A percentile compares a stretch with the other conserved stretches of the same genome.
These are phyloP conservation scores for Danio albolineatus DNA, from an alignment of 2,797 vertebrate genomes.

Conservation along the genomic window DNA sequence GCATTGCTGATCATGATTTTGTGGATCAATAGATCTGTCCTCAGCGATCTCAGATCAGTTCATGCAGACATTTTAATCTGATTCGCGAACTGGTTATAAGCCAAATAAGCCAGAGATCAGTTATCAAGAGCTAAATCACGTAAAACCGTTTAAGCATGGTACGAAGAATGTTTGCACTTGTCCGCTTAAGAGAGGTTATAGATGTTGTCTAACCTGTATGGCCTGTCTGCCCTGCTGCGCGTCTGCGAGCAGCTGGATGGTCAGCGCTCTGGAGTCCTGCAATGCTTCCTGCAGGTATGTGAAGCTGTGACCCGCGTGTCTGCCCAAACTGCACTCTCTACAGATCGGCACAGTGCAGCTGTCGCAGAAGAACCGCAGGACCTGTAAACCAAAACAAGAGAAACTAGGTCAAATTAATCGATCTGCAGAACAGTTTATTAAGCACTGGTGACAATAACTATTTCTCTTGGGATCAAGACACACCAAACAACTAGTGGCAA, in stretches of 20 bases:
- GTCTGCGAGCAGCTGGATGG: conserved; percentile 95
- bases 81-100: no score
- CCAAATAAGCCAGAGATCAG: no score
- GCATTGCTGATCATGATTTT: no score
- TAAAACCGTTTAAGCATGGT: no score
- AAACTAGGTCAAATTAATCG: conserved; percentile 17
- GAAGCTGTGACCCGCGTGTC: conserved; percentile 87
- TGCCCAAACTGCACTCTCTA: conserved; percentile 92
- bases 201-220: conserved; percentile 85
- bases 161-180: background rate
- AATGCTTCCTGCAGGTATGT: conserved; percentile 94
- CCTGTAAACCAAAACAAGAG: conserved; percentile 71
- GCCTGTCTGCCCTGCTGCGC: conserved; percentile 97
- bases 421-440: no score
- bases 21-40: no score
- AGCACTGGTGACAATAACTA: background rate
- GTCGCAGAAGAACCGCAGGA: conserved; percentile 97
- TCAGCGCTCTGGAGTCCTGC: conserved; percentile 93
- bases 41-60: no score
- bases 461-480: no score
- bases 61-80: no score
- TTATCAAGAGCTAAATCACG: no score
- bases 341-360: conserved; percentile 96
- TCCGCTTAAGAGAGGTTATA: background rate
- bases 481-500: no score